Evolutionary conservation across 2,888 invertebrate species (phyloP).

Genomic region (Ethmia dodecea): DNA sequence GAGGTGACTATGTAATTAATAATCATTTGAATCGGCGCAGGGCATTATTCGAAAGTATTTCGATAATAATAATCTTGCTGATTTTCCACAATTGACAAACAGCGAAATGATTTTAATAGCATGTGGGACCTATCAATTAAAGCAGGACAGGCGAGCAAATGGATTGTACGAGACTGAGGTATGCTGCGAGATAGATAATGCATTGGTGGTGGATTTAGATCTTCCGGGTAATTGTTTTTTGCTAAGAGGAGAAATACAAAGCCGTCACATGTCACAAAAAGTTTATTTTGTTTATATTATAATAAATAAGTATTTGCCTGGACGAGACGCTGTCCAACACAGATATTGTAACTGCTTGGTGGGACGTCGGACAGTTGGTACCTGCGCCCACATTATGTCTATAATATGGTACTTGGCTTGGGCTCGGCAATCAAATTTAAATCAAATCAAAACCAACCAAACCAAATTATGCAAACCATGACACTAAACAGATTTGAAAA

Average conservation of each 20-base stretch:
- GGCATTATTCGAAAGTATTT: not conserved
- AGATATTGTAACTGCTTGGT: slow-evolving; percentile 7
- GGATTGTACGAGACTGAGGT: not conserved
- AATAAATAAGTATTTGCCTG: not conserved
- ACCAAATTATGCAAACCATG: too few species aligned
- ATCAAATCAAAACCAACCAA: too few species aligned
- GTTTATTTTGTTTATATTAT: slow-evolving; percentile 8
- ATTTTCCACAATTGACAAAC: slow-evolving; percentile 1
- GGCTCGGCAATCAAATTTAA: too few species aligned
- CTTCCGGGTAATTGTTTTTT: not conserved
- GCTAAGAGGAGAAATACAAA: slow-evolving; percentile 6
- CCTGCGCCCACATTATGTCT: slow-evolving; percentile 10
- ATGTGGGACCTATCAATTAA: slow-evolving; percentile 5
- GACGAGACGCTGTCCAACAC: not conserved
- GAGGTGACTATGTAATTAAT: not conserved
- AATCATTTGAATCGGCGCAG: slow-evolving; percentile 1
- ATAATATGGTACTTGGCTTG: slow-evolving; percentile 12
- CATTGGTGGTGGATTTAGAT: not conserved
- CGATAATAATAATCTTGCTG: not conserved
- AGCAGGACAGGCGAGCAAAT: not conserved
- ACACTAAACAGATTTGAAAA: too few species aligned
- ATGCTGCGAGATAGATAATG: not conserved
- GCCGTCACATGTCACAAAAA: not conserved
- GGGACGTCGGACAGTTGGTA: slow-evolving; percentile 8
- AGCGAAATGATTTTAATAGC: slow-evolving; percentile 4